phyloP scores from a whole-genome alignment of 2,113 vertebrate species.

The Dryoscopus gambensis region DNA sequence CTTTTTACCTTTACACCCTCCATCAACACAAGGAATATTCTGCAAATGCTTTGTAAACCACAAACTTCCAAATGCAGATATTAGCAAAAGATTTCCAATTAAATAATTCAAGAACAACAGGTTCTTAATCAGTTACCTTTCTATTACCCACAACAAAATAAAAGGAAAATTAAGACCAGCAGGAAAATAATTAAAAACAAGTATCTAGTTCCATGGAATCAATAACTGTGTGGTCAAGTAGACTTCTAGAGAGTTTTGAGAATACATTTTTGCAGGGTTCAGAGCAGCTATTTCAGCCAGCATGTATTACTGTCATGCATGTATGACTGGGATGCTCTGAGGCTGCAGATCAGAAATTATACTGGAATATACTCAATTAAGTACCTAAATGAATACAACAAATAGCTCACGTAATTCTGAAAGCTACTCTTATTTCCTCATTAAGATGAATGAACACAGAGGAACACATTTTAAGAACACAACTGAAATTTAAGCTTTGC shows the following conservation, averaged over 20 bases:
- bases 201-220: constrained; percentile 5
- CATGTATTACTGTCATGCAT: background rate
- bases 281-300: constrained; percentile 9
- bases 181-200: background rate
- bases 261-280: constrained; percentile 49
- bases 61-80: background rate
- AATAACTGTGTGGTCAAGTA: constrained; percentile 24
- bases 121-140: constrained; percentile 13
- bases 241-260: constrained; percentile 43
- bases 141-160: background rate
- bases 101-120: constrained; percentile 44
- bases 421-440: constrained; percentile 34
- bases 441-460: background rate
- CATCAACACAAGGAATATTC: background rate
- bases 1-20: background rate
- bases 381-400: constrained; percentile 27
- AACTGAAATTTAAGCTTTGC: constrained; percentile 48
- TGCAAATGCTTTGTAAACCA: background rate
- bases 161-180: background rate
- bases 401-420: constrained; percentile 34
- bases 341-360: background rate
- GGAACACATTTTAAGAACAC: constrained; percentile 21
- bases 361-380: background rate
- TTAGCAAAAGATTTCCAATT: constrained; percentile 15
- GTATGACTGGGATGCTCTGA: background rate